phyloP scores from a whole-genome alignment of 2,888 invertebrate species.

The Leptinotarsa juncta region DNA sequence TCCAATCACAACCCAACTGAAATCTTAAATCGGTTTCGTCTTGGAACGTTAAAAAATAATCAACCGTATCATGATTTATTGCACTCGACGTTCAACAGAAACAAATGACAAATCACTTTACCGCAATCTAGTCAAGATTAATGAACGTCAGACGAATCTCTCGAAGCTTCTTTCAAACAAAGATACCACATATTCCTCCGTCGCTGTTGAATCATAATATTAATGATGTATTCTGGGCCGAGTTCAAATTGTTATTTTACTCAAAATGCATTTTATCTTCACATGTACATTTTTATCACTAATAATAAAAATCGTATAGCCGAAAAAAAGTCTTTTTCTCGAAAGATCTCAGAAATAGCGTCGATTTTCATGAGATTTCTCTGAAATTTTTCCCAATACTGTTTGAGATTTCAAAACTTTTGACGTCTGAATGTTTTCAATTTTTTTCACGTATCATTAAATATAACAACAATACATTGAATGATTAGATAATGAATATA shows the following conservation, averaged over 20 bases:
- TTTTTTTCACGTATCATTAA: no score
- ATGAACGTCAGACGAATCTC: conserved; percentile 47
- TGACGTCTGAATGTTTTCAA: no score
- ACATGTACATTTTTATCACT: neutral
- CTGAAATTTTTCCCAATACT: no score
- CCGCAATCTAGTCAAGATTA: conserved; percentile 48
- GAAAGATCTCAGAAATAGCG: no score
- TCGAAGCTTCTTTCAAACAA: conserved; percentile 45
- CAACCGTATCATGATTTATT: conserved; percentile 55
- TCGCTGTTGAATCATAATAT: conserved; percentile 32
- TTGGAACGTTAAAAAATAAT: conserved; percentile 43
- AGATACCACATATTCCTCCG: conserved; percentile 36
- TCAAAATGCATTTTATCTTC: neutral
- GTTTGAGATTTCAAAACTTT: no score
- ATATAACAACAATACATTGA: no score
- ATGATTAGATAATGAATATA: no score
- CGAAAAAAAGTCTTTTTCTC: no score
- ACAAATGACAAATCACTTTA: conserved; percentile 54
- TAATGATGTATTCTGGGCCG: conserved; percentile 17
- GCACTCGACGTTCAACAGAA: conserved; percentile 48
- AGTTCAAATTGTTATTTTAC: neutral
- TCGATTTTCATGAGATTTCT: no score
- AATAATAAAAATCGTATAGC: neutral
- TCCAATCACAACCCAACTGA: neutral
- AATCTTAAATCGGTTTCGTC: conserved; percentile 27